Conservation (phyloP, 2,888 invertebrate genomes). For the Apamea monoglypha region DNA sequence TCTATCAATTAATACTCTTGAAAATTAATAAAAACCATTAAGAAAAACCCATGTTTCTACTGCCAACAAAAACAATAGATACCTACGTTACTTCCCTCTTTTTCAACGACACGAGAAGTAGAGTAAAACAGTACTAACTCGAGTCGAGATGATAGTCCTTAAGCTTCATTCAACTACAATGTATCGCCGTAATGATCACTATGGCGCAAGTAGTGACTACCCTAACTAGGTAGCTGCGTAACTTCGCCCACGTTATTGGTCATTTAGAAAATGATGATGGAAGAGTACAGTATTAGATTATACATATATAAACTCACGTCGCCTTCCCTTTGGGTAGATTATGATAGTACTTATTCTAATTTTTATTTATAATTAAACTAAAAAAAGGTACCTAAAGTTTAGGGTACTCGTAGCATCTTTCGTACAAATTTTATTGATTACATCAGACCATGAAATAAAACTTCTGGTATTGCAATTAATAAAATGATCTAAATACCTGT, state of each 20-base stretch:
- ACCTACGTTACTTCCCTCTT: constrained; percentile 7
- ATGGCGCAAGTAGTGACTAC: constrained; percentile 38
- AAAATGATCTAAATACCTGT: not conserved
- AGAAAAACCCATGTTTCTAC: not conserved
- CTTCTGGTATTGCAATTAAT: not conserved
- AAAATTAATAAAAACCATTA: not conserved
- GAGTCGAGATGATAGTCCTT: constrained; percentile 45
- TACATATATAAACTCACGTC: not conserved
- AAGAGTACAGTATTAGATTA: not conserved
- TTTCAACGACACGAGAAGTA: constrained; percentile 43
- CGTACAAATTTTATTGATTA: not conserved
- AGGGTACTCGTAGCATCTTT: no score
- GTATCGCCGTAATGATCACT: constrained; percentile 54
- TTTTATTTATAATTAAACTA: not conserved
- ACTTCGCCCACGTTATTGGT: constrained; percentile 12
- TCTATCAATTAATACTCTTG: no score
- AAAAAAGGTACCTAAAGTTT: not conserved
- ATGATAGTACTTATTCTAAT: not conserved
- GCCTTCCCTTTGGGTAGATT: not conserved
- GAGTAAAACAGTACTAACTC: constrained; percentile 38
- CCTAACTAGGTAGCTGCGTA: not conserved
- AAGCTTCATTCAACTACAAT: constrained; percentile 50
- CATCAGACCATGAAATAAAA: no score
- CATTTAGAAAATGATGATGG: not conserved
- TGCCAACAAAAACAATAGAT: constrained; percentile 26